Evolutionary conservation across 2,113 vertebrate species (phyloP), one percentile per base, ranked within the genome.

Genomic region (Acinonyx jubatus): DNA sequence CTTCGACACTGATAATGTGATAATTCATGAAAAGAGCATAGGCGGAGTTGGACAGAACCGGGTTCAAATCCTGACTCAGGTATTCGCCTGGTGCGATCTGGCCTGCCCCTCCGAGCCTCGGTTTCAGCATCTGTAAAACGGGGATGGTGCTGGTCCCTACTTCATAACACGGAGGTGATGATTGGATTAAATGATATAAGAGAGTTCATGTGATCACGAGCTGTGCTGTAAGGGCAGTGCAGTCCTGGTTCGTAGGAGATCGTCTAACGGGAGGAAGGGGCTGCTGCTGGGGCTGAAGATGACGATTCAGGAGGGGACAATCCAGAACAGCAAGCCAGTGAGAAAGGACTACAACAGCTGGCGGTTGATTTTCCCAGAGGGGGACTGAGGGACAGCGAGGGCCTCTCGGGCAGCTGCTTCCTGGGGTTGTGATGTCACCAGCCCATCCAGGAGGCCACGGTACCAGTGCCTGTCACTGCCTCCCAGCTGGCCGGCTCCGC

Each of bases 371-470:
- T 99, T 98, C 98, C 98, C 98, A 98, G 98, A 80, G 38, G 98
- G 85, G 96, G 96, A 76, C 91, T 57, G 86, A 84, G 29, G 97
- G 98, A 98, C 98, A 98, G 95, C 0, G 2, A 93, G 93, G 97
- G 89, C 94, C 96, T 97, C 98, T 97, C 97, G 93, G 97, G 98
- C 98, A 99, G 99, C 99, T 99, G 99, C 97, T 99, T 99, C 99
- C 99, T 99, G 98, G 98, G 71, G 97, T 41, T 97, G 98, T 98
- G 98, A 99, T 99, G 99, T 99, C 99, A 98, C 66, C 10, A 61
- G 98, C 52, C 81, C 98, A 98, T 98, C 98, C 98, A 98, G 98
- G 98, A 98, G 98, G 98, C 98, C 97, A 74, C 12, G 0, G 97
- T 97, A 98, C 97, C 92, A 45, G 96, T 38, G 4, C 4, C 94